Base-by-base conservation (phyloP, 2,888 invertebrate species). In the Ellobium chinense region DNA sequence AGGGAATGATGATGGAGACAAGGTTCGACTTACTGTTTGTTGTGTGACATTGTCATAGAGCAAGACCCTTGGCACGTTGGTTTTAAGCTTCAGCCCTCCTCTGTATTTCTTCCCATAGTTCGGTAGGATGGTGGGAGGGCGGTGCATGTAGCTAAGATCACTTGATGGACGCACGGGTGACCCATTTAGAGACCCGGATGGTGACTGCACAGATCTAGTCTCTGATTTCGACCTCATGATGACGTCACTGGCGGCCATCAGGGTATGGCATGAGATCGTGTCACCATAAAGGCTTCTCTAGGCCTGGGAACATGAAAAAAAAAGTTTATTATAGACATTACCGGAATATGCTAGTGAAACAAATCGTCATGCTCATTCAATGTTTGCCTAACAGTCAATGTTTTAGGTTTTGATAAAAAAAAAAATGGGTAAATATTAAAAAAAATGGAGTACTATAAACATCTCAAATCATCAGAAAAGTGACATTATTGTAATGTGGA, bases 11-110 rank as follows among this genome's bases (percentile, higher is more conserved):
- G 18, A 46, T 12, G 7, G 46, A 18, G 18, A 12, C 9, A n/a
- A n/a, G 24, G 60, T 27, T 2, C 27, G 29, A 36, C 78, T 72
- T 39, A 72, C 78, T 24, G 78, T 46, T 68, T 90, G 89, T 80
- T 90, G 90, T 9, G 89, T 90, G 0, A 89, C 88, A 73, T 91
- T 91, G 82, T 91, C 91, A 76, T 90, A 90, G 1, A 90, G 85
- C 24, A 91, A 82, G 1, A 91, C 91, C 18, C 89, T 84, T 1
- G 89, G 86, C 12, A 91, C 70, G 39, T 87, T 89, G 0, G 90
- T 87, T 75, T 90, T 90, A n/a, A 89, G 89, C 37, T 87, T 78
- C 1, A 86, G 82, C n/a, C 84, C 74, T 9, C 81, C 80, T 37
- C 74, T 82, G 5, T 84, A 85, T 70, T 68, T 80, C 63, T 85